A percentile compares a stretch with the other conserved stretches of the same genome.
These are phyloP conservation scores for Drosophila conformis DNA, from an alignment of 2,888 invertebrate species.

Conservation along the genomic window DNA sequence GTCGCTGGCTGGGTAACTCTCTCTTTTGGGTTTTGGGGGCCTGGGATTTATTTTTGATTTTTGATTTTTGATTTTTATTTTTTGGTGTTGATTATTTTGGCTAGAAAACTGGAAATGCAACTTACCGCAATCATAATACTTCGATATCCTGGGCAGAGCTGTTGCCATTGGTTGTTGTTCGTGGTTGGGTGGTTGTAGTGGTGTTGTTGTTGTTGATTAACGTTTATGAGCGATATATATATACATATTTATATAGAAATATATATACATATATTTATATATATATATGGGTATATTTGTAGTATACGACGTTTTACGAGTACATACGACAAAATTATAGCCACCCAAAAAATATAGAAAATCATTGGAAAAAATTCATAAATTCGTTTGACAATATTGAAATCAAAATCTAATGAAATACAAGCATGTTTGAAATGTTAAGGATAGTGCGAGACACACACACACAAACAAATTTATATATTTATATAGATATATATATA, in stretches of 20 bases:
- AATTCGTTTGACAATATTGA: slow-evolving; percentile 54
- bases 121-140: slow-evolving; percentile 89
- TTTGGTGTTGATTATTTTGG: neutral
- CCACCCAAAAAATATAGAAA: slow-evolving; percentile 73
- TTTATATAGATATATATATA: too few relatives aligned
- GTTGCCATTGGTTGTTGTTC: slow-evolving; percentile 49
- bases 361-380: slow-evolving; percentile 62
- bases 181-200: slow-evolving; percentile 42
- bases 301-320: slow-evolving; percentile 26
- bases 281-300: slow-evolving; percentile 14
- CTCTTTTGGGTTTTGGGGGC: slow-evolving; percentile 16
- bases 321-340: slow-evolving; percentile 68
- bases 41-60: neutral
- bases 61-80: neutral
- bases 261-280: slow-evolving; percentile 23
- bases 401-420: slow-evolving; percentile 23
- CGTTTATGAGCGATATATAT: slow-evolving; percentile 57
- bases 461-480: neutral
- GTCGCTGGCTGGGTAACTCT: slow-evolving; percentile 20
- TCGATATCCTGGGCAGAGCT: slow-evolving; percentile 88
- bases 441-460: slow-evolving; percentile 14
- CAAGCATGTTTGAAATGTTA: slow-evolving; percentile 8
- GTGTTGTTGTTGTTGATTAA: slow-evolving; percentile 56
- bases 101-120: slow-evolving; percentile 61
- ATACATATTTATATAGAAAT: slow-evolving; percentile 17